Evolutionary conservation across 2,888 invertebrate species (phyloP).

Genomic region (Gandaritis pyraliata): DNA sequence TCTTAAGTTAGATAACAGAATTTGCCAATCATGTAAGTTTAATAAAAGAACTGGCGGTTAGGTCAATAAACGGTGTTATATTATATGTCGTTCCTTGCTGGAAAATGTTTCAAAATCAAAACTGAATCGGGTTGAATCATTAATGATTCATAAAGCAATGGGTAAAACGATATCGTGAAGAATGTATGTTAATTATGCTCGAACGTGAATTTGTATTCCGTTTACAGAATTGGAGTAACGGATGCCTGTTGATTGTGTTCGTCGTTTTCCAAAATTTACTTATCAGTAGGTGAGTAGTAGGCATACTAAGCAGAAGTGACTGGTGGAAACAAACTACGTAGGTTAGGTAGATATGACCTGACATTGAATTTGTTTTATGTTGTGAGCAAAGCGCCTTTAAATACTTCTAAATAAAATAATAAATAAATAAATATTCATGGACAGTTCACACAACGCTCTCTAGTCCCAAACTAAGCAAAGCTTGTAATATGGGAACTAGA

Average conservation of each 20-base stretch:
- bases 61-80: constrained; percentile 27
- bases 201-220: constrained; percentile 45
- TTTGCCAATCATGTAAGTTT: constrained; percentile 27
- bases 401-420: constrained; percentile 1
- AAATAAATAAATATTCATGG: no score
- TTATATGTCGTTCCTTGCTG: constrained; percentile 3
- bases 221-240: constrained; percentile 34
- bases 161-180: constrained; percentile 47
- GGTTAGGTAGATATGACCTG: background rate
- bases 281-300: background rate
- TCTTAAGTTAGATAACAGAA: constrained; percentile 22
- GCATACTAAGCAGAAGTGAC: background rate
- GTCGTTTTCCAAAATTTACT: constrained; percentile 15
- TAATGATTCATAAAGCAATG: constrained; percentile 48
- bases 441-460: no score
- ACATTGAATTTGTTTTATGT: background rate
- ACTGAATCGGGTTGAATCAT: constrained; percentile 36
- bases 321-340: background rate
- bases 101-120: constrained; percentile 34
- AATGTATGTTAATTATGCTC: constrained; percentile 53
- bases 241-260: constrained; percentile 15
- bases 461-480: no score
- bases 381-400: background rate
- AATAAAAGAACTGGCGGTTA: constrained; percentile 15
- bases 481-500: no score